Conservation (phyloP, 2,797 vertebrate genomes). For the Lerista edwardsae region DNA sequence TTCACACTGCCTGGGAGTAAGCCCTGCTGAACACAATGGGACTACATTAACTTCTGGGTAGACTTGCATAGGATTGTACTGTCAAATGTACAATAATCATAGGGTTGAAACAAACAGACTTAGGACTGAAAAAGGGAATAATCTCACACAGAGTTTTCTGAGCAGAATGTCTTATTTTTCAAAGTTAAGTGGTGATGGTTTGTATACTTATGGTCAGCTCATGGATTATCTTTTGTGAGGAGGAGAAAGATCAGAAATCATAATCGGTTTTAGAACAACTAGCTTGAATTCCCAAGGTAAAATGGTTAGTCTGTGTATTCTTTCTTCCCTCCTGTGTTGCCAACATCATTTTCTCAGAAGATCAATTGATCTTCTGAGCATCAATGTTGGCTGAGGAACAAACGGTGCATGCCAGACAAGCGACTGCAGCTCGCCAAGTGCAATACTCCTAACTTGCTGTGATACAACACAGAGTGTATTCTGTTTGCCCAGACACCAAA, state of each 20-base stretch:
- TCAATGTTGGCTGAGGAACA: background rate
- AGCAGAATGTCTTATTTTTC: background rate
- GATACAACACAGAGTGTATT: background rate
- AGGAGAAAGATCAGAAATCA: background rate
- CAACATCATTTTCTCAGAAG: background rate
- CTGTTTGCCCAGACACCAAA: background rate
- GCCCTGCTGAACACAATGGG: too few species aligned
- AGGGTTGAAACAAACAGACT: background rate
- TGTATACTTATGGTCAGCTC: background rate
- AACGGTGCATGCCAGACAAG: background rate
- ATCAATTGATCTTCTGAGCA: background rate
- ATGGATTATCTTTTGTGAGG: background rate
- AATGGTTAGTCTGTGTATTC: too few species aligned
- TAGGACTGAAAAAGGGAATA: background rate
- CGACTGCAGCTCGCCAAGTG: too few species aligned
- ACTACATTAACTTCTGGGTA: too few species aligned
- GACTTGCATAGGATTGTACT: too few species aligned
- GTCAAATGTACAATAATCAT: background rate
- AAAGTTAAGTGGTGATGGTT: too few species aligned
- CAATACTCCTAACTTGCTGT: too few species aligned
- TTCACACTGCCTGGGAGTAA: too few species aligned
- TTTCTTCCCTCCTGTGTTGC: background rate
- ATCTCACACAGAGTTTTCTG: background rate
- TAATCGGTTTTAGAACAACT: background rate
- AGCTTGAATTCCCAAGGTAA: background rate